Base-by-base conservation (phyloP, 2,113 vertebrate species). In the Stegastes partitus region DNA sequence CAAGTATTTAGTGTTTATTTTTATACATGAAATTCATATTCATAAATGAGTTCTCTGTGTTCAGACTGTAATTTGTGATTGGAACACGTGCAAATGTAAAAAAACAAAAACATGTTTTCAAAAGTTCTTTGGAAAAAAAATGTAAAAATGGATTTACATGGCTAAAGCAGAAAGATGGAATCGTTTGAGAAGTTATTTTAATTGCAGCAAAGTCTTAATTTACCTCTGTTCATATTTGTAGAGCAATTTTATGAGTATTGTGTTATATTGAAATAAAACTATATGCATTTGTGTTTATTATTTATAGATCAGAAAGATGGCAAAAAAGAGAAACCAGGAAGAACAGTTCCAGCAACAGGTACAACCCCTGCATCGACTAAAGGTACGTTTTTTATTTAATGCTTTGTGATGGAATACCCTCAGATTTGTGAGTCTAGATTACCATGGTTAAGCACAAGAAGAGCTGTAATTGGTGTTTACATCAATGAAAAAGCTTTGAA, bases 251-350 rank as follows among this genome's bases (percentile, higher is more conserved):
- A 15, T 12, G 14, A 54, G 42, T 25, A 18, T 53, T 50, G 53
- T 22, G 9, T 37, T 45, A 3, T 3, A 21, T 70, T 50, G 28
- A n/a, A n/a, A 15, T 61, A 1, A 22, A 34, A 45, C 23, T 21
- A 3, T 23, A 54, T 53, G 34, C 3, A 61, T 62, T 50, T 2
- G 6, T 44, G 12, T 56, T 42, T 22, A 1, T 58, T 10, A 10
- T 89, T 83, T 93, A 84, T 91, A 98, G 97, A 97, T 92, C 95
- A 94, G 80, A 97, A 95, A 94, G 95, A 95, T 83, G 83, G 90
- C 76, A 96, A 94, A 93, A 96, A 96, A 86, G 97, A 97, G 64
- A 96, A 95, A 92, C 77, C 93, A 70, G 95, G 93, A 77, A 95
- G 94, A 85, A 91, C 90, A 76, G 82, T 75, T 45, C 62, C 77